Percentiles rank a stretch among this genome's conserved stretches.
Conservation (phyloP, 1,140 invertebrate species). For the Theocolax elegans region DNA sequence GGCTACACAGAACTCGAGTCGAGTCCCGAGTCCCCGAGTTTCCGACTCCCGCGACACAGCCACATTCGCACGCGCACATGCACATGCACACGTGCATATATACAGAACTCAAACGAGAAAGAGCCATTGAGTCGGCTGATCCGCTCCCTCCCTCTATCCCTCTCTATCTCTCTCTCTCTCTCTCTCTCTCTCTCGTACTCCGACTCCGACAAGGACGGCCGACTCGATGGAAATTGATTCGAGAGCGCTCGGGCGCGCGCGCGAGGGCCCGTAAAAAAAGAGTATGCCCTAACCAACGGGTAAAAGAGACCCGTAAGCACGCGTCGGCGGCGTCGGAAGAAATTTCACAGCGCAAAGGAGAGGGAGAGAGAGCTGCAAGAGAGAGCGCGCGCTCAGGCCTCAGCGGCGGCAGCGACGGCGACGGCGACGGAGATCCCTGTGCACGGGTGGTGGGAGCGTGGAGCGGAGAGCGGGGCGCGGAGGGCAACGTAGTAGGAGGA, state of each 20-base stretch:
- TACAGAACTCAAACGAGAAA: too few species aligned
- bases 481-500: constrained; percentile 18
- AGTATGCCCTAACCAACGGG: too few species aligned
- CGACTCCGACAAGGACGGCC: not conserved
- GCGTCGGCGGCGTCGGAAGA: not conserved
- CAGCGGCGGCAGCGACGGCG: constrained; percentile 19
- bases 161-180: not conserved
- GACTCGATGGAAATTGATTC: too few species aligned
- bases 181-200: not conserved
- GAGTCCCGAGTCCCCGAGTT: too few species aligned
- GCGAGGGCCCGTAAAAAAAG: not conserved
- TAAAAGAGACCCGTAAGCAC: not conserved
- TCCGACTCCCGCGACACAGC: not conserved
- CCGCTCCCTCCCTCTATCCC: not conserved
- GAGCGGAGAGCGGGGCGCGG: not conserved
- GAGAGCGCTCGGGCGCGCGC: too few species aligned
- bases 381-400: not conserved
- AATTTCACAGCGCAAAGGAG: not conserved
- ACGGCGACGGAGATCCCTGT: not conserved
- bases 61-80: not conserved
- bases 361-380: not conserved
- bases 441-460: not conserved
- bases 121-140: too few species aligned
- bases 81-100: too few species aligned
- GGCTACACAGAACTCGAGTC: too few species aligned